Evolutionary conservation across 1,140 invertebrate genomes (phyloP), one percentile per base, ranked within the genome.

Genomic region (Philotrypesis tridentata): DNA sequence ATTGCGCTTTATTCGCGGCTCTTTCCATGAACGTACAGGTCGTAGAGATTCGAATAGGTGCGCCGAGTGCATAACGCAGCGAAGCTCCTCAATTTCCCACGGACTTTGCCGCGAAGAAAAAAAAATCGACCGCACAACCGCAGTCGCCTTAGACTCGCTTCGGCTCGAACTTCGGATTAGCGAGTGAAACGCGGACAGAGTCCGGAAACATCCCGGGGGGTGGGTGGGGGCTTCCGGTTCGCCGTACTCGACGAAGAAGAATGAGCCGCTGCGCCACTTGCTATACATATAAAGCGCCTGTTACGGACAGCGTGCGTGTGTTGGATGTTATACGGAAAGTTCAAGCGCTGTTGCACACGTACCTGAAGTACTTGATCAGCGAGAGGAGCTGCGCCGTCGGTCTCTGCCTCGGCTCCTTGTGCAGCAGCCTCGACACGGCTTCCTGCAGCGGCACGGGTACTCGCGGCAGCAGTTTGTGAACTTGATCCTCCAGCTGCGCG

Each of bases 341-440:
- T 55, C n/a, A 55, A n/a, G 65, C 37, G 23, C n/a, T n/a, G n/a
- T n/a, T n/a, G n/a, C n/a, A 74, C 40, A 79, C 73, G 94, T 93
- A 98, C 97, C 95, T 95, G 92, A 97, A 97, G 91, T 96, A 97
- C 87, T 96, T 96, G 86, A 97, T 96, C 75, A 97, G 93, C 17
- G 96, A 95, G 78, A 98, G 93, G 72, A 97, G 93, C 89, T 98
- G 97, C 27, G 97, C 96, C 17, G 95, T 97, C 3, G 97, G 97
- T 85, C 98, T 92, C 81, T 96, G 94, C 80, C 95, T 94, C 1
- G 95, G 94, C 86, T 98, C 97, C 80, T 95, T 94, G 82, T 95
- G 95, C 37, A 98, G 93, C 82, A 98, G 94, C 84, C 96, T 94
- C 40, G 96, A 94, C 0, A 97, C 95, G 0, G 97, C 96, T 90